These are phyloP conservation scores for Coptodon bakossiorum DNA, from an alignment of 2,113 vertebrate genomes.

Conservation along the genomic window DNA sequence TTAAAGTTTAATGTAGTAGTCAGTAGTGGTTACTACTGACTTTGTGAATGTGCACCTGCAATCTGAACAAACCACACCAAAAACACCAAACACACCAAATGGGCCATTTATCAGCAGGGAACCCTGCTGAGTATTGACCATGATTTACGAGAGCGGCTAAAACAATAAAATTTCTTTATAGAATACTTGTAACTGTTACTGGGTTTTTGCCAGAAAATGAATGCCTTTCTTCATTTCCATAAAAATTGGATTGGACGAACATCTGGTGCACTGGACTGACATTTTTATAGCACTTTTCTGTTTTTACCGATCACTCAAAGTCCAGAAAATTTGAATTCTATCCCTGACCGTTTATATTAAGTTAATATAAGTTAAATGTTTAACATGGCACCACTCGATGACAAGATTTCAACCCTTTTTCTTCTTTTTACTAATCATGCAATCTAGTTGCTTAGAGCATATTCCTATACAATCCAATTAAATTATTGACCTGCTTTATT, in stretches of 20 bases:
- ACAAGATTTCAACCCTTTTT: neutral
- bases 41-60: neutral
- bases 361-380: neutral
- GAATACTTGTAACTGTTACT: neutral
- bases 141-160: neutral
- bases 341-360: neutral
- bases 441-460: neutral
- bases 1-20: neutral
- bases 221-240: neutral
- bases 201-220: neutral
- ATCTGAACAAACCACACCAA: neutral
- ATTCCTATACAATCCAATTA: neutral
- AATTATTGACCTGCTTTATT: neutral
- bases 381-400: neutral
- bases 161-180: neutral
- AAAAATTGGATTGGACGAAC: neutral
- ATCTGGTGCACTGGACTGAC: neutral
- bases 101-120: neutral
- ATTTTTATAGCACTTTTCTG: neutral
- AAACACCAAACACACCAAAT: neutral
- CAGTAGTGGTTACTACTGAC: neutral
- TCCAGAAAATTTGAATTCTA: neutral
- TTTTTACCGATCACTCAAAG: neutral
- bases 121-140: neutral
- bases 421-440: neutral